Evolutionary conservation across 2,113 vertebrate genomes (phyloP).

Genomic region (Megalops atlanticus): DNA sequence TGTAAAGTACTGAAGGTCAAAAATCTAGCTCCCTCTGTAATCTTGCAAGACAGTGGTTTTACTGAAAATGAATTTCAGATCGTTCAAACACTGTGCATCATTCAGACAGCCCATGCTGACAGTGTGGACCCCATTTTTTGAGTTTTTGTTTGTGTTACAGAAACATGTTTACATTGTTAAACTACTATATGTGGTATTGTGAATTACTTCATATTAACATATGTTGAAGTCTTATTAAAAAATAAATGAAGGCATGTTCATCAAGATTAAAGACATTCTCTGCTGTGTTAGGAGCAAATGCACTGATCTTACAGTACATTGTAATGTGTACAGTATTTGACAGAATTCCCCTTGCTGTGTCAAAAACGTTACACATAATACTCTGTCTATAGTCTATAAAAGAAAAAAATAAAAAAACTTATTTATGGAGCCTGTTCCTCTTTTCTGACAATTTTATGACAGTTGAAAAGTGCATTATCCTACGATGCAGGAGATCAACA

Average conservation of each 20-base stretch:
- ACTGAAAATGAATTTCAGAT: background rate
- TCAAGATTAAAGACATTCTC: slow-evolving; percentile 33
- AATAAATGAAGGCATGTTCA: slow-evolving; percentile 49
- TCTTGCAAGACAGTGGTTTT: background rate
- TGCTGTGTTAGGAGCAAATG: slow-evolving; percentile 48
- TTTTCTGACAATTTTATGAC: background rate
- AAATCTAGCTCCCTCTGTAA: slow-evolving; percentile 3
- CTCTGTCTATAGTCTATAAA: slow-evolving; percentile 67
- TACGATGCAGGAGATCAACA: background rate
- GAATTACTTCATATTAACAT: slow-evolving; percentile 43
- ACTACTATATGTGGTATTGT: slow-evolving; percentile 34
- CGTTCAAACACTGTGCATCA: slow-evolving; percentile 5
- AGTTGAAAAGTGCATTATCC: background rate
- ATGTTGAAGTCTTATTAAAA: slow-evolving; percentile 46
- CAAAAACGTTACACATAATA: slow-evolving; percentile 44
- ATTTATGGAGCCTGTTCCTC: slow-evolving; percentile 49
- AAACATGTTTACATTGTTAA: slow-evolving; percentile 53
- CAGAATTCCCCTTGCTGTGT: slow-evolving; percentile 41
- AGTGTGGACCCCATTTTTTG: background rate
- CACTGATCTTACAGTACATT: slow-evolving; percentile 47
- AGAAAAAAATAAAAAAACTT: slow-evolving; percentile 71
- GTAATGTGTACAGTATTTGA: slow-evolving; percentile 50
- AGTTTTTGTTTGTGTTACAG: slow-evolving; percentile 36
- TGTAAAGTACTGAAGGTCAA: background rate
- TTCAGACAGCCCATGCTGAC: background rate